Evolutionary conservation across 1,140 invertebrate species (phyloP).

Genomic region (Harlomillsia oculata): DNA sequence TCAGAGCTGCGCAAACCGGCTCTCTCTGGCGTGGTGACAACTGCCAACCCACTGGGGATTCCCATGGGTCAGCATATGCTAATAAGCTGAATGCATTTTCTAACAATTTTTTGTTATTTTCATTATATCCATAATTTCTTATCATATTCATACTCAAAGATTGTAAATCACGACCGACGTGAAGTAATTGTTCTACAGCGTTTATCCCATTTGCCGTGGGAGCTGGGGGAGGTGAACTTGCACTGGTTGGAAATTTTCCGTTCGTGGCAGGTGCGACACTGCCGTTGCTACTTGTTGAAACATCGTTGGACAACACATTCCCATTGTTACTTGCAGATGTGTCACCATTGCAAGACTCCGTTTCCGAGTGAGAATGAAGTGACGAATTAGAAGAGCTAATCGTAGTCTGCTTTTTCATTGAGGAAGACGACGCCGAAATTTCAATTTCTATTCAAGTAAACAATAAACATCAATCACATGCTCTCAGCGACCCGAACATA

Average conservation of each 20-base stretch:
- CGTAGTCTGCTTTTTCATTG: conserved; percentile 16
- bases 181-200: conserved; percentile 79
- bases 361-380: conserved; percentile 25
- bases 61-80: conserved; percentile 95
- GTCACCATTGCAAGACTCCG: conserved; percentile 31
- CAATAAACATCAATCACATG: neutral
- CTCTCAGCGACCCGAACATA: too few species aligned
- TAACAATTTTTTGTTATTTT: conserved; percentile 84
- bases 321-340: conserved; percentile 21
- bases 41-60: conserved; percentile 89
- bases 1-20: conserved; percentile 84
- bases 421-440: conserved; percentile 29
- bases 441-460: conserved; percentile 31
- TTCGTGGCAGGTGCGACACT: conserved; percentile 8
- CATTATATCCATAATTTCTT: conserved; percentile 70
- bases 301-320: conserved; percentile 20
- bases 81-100: conserved; percentile 94
- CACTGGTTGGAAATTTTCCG: conserved; percentile 4
- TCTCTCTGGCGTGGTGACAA: conserved; percentile 84
- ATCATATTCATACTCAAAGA: conserved; percentile 75
- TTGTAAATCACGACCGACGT: conserved; percentile 87
- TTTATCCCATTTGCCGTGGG: conserved; percentile 12
- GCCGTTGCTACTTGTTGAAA: conserved; percentile 16
- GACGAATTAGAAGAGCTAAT: conserved; percentile 33
- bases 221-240: neutral